A percentile compares a stretch with the other conserved stretches of the same genome.
These are phyloP conservation scores for Bombus haemorrhoidalis DNA, from an alignment of 1,140 invertebrate species.

Conservation along the genomic window DNA sequence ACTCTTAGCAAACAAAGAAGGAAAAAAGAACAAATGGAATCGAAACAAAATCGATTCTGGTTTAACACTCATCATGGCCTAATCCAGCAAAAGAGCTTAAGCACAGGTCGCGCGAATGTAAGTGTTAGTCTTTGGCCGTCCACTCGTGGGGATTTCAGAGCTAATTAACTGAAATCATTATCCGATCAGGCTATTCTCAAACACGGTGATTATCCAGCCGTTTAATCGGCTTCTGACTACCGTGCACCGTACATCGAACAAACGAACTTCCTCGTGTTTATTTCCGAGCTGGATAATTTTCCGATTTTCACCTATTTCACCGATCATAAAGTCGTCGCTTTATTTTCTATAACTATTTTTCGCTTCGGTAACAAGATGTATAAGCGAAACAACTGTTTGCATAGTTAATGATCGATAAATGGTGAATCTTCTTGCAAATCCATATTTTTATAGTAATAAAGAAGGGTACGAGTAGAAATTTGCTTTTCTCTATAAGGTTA, in stretches of 20 bases:
- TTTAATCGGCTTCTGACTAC: conserved; percentile 51
- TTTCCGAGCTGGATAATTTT: background rate
- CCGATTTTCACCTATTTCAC: background rate
- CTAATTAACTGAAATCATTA: conserved; percentile 66
- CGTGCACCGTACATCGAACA: background rate
- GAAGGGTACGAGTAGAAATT: no score
- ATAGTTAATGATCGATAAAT: no score
- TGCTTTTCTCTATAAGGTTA: no score
- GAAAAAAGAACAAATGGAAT: background rate
- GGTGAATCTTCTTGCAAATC: no score
- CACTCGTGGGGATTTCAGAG: conserved; percentile 49
- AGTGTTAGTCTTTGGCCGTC: conserved; percentile 23
- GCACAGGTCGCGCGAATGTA: conserved; percentile 8
- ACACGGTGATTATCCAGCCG: conserved; percentile 51
- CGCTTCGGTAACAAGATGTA: no score
- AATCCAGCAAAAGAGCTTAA: conserved; percentile 38
- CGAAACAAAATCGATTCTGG: conserved; percentile 12
- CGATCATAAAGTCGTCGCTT: background rate
- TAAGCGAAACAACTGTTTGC: no score
- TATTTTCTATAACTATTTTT: no score
- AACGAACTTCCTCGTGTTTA: conserved; percentile 27
- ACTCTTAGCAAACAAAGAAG: background rate
- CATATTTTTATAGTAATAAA: no score
- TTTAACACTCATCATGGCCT: conserved; percentile 2
- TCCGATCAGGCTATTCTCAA: conserved; percentile 56